These are phyloP conservation scores for Coreoperca whiteheadi DNA, from an alignment of 2,113 vertebrate species.

Conservation along the genomic window DNA sequence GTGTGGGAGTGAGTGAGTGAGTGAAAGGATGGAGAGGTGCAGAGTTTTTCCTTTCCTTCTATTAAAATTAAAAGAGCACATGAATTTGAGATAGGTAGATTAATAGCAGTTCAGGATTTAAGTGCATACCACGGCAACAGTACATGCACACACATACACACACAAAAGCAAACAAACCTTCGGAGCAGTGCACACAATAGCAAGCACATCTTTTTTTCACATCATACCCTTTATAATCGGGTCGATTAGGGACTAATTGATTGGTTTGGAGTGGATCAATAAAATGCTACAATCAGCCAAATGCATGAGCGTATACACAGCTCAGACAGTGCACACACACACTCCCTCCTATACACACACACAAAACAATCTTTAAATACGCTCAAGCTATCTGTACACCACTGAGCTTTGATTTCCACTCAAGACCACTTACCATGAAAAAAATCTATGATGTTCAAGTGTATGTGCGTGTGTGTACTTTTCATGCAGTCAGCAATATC, in stretches of 20 bases:
- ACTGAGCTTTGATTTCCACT: conserved; percentile 70
- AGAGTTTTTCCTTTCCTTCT: conserved; percentile 30
- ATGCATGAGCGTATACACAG: conserved; percentile 45
- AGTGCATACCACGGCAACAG: conserved; percentile 31
- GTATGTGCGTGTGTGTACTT: conserved; percentile 4
- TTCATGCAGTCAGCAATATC: conserved; percentile 55
- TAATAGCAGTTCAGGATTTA: conserved; percentile 41
- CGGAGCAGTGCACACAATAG: not conserved
- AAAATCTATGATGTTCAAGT: conserved; percentile 50
- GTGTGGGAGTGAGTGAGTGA: not conserved
- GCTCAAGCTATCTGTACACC: conserved; percentile 49
- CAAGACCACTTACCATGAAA: conserved; percentile 66
- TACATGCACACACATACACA: not conserved
- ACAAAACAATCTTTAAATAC: conserved; percentile 62
- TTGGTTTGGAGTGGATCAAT: conserved; percentile 63
- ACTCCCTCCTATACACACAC: conserved; percentile 2
- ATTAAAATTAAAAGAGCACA: conserved; percentile 51
- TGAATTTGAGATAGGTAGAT: conserved; percentile 46
- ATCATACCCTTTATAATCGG: conserved; percentile 70
- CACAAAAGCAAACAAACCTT: conserved; percentile 1
- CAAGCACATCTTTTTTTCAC: conserved; percentile 39
- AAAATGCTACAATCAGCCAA: conserved; percentile 61
- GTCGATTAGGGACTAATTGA: conserved; percentile 72
- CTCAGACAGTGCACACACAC: conserved; percentile 2
- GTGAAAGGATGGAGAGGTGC: conserved; percentile 1